These are phyloP conservation scores for Melanophora roralis DNA, from an alignment of 2,888 invertebrate species.

Conservation along the genomic window DNA sequence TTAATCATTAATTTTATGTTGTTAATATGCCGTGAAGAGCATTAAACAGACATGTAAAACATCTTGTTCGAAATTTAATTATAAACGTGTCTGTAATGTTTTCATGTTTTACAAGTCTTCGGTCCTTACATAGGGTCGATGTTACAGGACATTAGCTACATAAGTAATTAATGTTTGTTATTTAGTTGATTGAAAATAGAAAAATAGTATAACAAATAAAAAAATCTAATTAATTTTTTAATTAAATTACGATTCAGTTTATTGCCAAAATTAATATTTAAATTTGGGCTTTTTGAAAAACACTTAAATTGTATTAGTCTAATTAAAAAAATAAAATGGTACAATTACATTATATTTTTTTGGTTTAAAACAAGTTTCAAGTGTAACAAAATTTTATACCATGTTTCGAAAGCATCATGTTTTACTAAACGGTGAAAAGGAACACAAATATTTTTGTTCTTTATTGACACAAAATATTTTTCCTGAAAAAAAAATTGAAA, in stretches of 20 bases:
- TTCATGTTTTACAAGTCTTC: slow-evolving; percentile 31
- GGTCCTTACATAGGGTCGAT: not conserved
- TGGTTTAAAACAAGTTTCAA: no score
- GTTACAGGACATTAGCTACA: slow-evolving; percentile 21
- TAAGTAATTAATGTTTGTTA: slow-evolving; percentile 32
- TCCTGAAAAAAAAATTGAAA: no score
- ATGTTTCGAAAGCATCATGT: no score
- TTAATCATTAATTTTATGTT: slow-evolving; percentile 49
- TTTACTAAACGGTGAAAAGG: no score
- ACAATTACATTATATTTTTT: no score
- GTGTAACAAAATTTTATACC: no score
- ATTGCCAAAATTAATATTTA: not conserved
- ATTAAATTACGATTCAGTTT: not conserved
- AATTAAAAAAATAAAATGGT: no score
- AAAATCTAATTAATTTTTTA: no score
- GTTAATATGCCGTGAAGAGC: slow-evolving; percentile 42
- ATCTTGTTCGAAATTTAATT: slow-evolving; percentile 43
- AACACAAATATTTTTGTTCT: no score
- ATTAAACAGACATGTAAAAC: slow-evolving; percentile 48
- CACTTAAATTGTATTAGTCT: no score
- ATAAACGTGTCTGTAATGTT: slow-evolving; percentile 58
- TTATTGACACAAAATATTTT: no score
- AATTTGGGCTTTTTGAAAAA: no score
- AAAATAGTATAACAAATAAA: not conserved
- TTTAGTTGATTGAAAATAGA: slow-evolving; percentile 22